A percentile compares a stretch with the other conserved stretches of the same genome.
Conservation (phyloP, 1,140 invertebrate species). For the Subanguina moxae region DNA sequence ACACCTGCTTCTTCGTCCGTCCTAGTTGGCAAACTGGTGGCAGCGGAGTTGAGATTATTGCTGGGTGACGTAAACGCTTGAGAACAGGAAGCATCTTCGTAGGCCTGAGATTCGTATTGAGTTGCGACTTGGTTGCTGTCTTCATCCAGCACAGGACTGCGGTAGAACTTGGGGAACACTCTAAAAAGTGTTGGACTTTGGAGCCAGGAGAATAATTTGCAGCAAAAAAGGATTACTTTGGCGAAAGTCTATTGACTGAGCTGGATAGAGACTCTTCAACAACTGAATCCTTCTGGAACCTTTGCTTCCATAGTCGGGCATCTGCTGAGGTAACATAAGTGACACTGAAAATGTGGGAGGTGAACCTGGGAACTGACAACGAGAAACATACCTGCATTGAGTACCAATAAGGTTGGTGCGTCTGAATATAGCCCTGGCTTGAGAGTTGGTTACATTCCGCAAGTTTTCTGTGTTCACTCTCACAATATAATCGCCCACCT, state of each 20-base stretch:
- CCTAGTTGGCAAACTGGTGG: not conserved
- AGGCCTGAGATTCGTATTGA: not conserved
- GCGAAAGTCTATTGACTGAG: constrained; percentile 57
- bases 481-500: constrained; percentile 62
- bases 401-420: constrained; percentile 65
- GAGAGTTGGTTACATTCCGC: constrained; percentile 66
- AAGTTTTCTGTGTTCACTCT: constrained; percentile 69
- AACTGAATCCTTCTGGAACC: constrained; percentile 43
- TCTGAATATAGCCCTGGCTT: constrained; percentile 67
- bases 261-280: not conserved
- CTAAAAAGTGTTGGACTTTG: constrained; percentile 52
- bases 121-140: not conserved
- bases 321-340: constrained; percentile 65
- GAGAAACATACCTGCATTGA: constrained; percentile 62
- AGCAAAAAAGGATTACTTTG: constrained; percentile 59
- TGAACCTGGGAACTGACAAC: not conserved
- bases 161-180: constrained; percentile 63
- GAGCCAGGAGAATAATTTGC: too few relatives aligned
- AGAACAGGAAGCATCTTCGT: not conserved
- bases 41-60: not conserved
- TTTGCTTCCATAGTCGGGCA: constrained; percentile 61
- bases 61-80: not conserved
- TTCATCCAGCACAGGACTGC: constrained; percentile 52
- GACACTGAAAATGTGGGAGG: constrained; percentile 60
- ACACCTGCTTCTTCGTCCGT: too few relatives aligned